A percentile compares a stretch with the other conserved stretches of the same genome.
These are phyloP conservation scores for Microplitis manilae DNA, from an alignment of 2,888 invertebrate species.

Conservation along the genomic window DNA sequence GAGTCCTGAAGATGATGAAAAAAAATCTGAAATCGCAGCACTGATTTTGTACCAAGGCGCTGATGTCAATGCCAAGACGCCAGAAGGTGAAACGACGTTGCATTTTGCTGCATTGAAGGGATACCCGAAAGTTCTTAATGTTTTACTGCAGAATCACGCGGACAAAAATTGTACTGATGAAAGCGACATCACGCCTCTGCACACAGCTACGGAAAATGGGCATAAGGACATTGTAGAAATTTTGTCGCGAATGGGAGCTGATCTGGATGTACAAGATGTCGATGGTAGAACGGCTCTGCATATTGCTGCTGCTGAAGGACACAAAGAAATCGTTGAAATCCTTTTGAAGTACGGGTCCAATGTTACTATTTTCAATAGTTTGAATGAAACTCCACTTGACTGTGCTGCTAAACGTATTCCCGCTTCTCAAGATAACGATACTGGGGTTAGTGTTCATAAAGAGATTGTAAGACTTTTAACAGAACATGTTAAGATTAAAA, in stretches of 20 bases:
- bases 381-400: not conserved
- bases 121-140: not conserved
- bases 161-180: not conserved
- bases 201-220: slow-evolving; percentile 18
- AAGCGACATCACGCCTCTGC: not conserved
- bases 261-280: not conserved
- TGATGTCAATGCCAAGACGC: not conserved
- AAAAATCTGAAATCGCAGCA: not conserved
- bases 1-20: not conserved
- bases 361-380: not conserved
- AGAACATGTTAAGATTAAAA: not conserved
- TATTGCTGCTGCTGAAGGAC: not conserved
- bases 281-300: not conserved
- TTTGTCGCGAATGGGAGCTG: not conserved
- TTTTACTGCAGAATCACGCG: not conserved
- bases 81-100: not conserved
- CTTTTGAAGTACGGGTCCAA: slow-evolving; percentile 19
- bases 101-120: not conserved
- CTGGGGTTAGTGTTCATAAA: not conserved
- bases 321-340: slow-evolving; percentile 5
- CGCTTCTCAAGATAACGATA: not conserved
- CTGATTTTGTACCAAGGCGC: not conserved
- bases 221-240: slow-evolving; percentile 16
- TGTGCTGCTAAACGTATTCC: not conserved
- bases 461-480: not conserved